Evolutionary conservation across 2,888 invertebrate species (phyloP), one percentile per base, ranked within the genome.

Genomic region (Prenolepis imparis): DNA sequence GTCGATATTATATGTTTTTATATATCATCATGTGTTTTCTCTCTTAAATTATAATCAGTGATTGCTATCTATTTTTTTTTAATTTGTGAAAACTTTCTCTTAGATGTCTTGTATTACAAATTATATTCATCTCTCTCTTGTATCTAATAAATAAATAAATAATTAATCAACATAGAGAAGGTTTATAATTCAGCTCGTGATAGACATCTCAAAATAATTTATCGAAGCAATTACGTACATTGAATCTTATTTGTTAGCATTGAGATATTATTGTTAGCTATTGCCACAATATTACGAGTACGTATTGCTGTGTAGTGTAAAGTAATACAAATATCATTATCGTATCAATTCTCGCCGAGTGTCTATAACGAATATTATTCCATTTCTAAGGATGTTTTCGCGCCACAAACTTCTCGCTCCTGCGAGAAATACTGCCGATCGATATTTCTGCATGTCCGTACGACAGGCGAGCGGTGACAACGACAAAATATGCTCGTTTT

Each of bases 401-500:
- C 18, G 48, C 21, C 21, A 57, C 12, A 67, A 28, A 52, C 28
- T 21, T 21, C 28, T 21, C 32, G 11, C 12, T 57, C 24, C 59
- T 81, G 75, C 67, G 70, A 80, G 78, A 74, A 74, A 81, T 74
- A 59, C n/a, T n/a, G 21, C 39, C 73, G 85, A 85, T 88, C 88
- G 86, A 88, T 89, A 88, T 81, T 87, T 70, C 84, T 83, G 84
- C 82, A 74, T 89, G 87, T 36, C 28, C 55, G 4, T 59, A 75
- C 73, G 41, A 86, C 75, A 75, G 59, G 67, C 82, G 81, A 82
- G 59, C 83, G 86, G 68, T 57, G 81, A 75, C 81, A 77, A 59
- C 61, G 75, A 39, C 75, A 73, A 86, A 82, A 85, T 85, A 90
- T 80, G 84, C 52, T 84, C 86, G 86, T 90, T 90, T 90, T 90